Evolutionary conservation across 1,140 invertebrate species (phyloP).

Genomic region (Drosophila saltans): DNA sequence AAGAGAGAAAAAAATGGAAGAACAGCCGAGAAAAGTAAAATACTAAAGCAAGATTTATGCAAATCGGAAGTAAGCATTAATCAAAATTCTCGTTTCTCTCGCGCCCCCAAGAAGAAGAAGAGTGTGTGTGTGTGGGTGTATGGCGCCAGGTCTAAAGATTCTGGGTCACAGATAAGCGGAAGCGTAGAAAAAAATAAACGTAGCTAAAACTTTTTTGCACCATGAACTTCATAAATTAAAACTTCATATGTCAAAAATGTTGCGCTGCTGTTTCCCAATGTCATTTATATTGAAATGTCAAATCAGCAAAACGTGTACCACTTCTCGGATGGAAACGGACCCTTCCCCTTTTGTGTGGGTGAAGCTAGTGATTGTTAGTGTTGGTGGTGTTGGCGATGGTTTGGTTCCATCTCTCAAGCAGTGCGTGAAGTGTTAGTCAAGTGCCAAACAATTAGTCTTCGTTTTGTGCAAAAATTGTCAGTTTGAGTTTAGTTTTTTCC

Average conservation of each 20-base stretch:
- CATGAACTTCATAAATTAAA: constrained; percentile 74
- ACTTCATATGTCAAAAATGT: constrained; percentile 70
- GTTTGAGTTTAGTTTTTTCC: constrained; percentile 17
- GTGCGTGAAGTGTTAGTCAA: constrained; percentile 38
- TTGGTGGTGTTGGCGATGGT: neutral
- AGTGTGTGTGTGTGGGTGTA: constrained; percentile 37
- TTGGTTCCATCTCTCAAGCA: constrained; percentile 1
- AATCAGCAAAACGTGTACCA: constrained; percentile 59
- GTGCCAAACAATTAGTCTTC: constrained; percentile 55
- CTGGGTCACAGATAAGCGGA: constrained; percentile 57
- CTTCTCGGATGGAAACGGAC: neutral
- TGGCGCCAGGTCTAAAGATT: constrained; percentile 63
- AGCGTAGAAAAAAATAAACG: constrained; percentile 19
- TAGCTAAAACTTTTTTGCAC: constrained; percentile 41
- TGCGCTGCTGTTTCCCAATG: constrained; percentile 18
- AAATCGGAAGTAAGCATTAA: constrained; percentile 83
- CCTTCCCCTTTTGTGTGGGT: neutral
- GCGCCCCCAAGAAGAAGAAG: neutral
- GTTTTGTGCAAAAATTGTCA: constrained; percentile 39
- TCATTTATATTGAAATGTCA: constrained; percentile 74
- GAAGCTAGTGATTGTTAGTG: neutral
- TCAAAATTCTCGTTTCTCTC: constrained; percentile 53
- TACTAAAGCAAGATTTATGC: constrained; percentile 83
- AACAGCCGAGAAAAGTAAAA: constrained; percentile 40
- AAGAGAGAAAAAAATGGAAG: too few relatives aligned